These are phyloP conservation scores for Anguilla japonica DNA, from an alignment of 2,113 vertebrate genomes.

Conservation along the genomic window DNA sequence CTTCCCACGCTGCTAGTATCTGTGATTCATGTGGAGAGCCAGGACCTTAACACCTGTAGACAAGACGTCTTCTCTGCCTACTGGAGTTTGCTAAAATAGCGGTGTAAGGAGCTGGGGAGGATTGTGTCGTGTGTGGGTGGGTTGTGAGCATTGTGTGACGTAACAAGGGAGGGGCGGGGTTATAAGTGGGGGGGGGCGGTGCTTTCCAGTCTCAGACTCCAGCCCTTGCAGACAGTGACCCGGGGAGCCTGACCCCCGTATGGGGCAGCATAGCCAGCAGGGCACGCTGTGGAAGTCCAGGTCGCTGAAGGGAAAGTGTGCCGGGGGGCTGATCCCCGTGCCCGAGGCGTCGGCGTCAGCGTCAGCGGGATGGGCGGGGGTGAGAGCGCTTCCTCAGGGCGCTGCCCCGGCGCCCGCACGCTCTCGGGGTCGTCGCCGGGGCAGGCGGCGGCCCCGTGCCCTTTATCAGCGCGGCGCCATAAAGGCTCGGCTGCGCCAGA, in stretches of 20 bases:
- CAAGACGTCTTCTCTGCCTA: neutral
- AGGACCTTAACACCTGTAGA: neutral
- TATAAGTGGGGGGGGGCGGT: conserved; percentile 24
- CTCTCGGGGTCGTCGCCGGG: neutral
- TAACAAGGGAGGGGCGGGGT: conserved; percentile 21
- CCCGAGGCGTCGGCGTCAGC: neutral
- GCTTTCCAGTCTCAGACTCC: neutral
- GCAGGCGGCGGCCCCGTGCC: neutral
- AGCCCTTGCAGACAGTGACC: neutral
- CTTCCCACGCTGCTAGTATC: neutral
- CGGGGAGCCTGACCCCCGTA: neutral
- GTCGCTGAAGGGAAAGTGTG: neutral
- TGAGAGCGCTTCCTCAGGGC: neutral
- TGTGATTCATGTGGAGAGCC: neutral
- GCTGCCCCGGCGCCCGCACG: neutral
- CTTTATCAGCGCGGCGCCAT: neutral
- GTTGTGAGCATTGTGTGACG: conserved; percentile 10
- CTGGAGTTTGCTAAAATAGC: conserved; percentile 18
- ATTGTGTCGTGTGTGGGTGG: conserved; percentile 12
- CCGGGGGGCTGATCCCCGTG: neutral
- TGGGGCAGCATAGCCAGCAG: no score
- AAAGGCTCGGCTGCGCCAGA: neutral
- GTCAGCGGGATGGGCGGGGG: neutral
- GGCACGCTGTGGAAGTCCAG: neutral
- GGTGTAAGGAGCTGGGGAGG: conserved; percentile 23